Evolutionary conservation across 1,140 invertebrate genomes (phyloP), one percentile per base, ranked within the genome.

Genomic region (Cephus cinctus): DNA sequence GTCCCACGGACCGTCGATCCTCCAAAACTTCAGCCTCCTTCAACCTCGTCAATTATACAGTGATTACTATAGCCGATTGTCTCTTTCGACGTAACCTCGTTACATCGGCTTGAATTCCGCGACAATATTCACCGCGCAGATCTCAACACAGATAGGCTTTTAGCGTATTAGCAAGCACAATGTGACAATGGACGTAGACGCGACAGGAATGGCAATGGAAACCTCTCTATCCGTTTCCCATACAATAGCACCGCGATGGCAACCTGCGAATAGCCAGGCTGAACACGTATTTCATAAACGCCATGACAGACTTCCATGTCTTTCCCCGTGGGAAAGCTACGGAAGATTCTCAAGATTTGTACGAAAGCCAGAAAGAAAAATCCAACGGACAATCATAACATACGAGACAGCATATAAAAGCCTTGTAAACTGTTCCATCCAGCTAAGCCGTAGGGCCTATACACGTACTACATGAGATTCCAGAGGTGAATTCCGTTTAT

Each of bases 121-220:
- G 61, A 60, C 68, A 68, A 70, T 71, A 73, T 73, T 75, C 68
- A 43, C 51, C 54, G 50, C 58, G 61, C 57, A 66, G 65, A 69
- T 69, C 65, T 73, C 69, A 68, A 75, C 71, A 75, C 59, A 75
- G 71, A 73, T 75, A 75, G 69, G 72, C 72, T 75, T 75, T 75
- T 75, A 75, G 64, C 71, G 68, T 75, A 75, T 75, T 75, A 75
- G 69, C 68, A 69, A 57, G 65, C 64, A 69, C 66, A 69, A 69
- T 69, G 66, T 64, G 65, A 75, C 72, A 73, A 74, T 74, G 69
- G 69, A 74, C 52, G 59, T 22, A 59, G 57, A 57, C 67, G 68
- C 63, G 62, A 63, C 52, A 57, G 52, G 72, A 73, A 75, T 75
- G 71, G 68, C 69, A 75, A 70, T 75, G 66, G 57, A n/a, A 52